Evolutionary conservation across 2,113 vertebrate genomes (phyloP).

Genomic region (Orycteropus afer): DNA sequence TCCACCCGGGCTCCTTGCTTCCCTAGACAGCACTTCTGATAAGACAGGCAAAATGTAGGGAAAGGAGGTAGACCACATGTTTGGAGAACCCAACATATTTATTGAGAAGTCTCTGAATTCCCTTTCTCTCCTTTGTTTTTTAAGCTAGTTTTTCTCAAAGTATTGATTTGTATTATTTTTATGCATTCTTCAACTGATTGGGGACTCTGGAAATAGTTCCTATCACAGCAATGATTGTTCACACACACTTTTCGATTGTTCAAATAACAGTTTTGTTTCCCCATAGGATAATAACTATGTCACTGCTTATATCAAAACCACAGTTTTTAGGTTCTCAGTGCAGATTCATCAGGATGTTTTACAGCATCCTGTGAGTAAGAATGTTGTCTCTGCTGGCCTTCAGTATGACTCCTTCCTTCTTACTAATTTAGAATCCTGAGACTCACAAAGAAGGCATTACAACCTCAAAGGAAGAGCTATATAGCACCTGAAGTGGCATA

Average conservation of each 20-base stretch:
- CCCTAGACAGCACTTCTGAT: neutral
- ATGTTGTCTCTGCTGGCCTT: neutral
- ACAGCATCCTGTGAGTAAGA: neutral
- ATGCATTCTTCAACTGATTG: neutral
- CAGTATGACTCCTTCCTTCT: neutral
- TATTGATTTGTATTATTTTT: neutral
- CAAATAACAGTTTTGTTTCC: neutral
- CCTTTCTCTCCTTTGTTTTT: neutral
- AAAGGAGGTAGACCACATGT: neutral
- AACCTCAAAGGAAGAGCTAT: neutral
- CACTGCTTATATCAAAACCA: neutral
- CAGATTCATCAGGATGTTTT: neutral
- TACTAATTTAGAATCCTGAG: neutral
- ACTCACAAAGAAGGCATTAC: neutral
- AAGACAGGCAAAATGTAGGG: neutral
- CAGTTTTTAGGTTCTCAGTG: neutral
- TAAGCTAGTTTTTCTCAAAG: neutral
- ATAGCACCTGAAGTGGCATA: neutral
- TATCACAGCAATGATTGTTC: too few species aligned
- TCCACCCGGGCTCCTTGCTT: neutral
- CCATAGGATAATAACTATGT: neutral
- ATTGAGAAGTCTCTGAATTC: neutral
- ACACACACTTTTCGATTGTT: neutral
- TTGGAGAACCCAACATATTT: neutral
- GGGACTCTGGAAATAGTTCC: neutral